Evolutionary conservation across 2,113 vertebrate genomes (phyloP).

Genomic region (Mus musculus): DNA sequence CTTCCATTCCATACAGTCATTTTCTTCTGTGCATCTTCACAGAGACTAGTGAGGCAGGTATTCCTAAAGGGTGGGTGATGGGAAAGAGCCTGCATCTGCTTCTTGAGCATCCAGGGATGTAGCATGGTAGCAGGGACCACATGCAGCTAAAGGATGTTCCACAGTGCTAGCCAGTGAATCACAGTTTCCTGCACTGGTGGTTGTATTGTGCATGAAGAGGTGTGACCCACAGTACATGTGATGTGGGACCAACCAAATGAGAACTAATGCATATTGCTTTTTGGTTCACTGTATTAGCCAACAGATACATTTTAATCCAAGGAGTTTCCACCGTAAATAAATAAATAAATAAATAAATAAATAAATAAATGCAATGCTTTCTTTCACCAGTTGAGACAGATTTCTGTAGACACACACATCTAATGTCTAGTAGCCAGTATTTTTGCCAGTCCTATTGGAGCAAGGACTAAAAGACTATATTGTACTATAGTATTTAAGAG

Average conservation of each 20-base stretch:
- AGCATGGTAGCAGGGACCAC: neutral
- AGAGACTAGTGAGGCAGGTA: neutral
- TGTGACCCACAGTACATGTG: neutral
- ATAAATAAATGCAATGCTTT: neutral
- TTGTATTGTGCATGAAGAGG: neutral
- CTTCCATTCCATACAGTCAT: neutral
- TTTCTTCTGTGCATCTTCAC: neutral
- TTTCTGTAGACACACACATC: neutral
- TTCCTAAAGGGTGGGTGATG: neutral
- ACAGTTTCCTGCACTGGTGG: neutral
- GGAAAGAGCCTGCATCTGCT: neutral
- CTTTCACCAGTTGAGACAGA: neutral
- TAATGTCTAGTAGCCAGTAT: neutral
- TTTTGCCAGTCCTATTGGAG: neutral
- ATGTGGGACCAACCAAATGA: neutral
- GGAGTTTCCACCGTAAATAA: neutral
- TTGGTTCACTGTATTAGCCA: neutral
- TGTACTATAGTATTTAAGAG: neutral
- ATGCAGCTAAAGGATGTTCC: neutral
- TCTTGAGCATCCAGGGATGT: slow-evolving; percentile 4
- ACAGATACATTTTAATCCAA: slow-evolving; percentile 21
- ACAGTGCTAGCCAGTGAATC: neutral
- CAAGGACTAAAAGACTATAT: neutral
- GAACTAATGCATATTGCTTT: neutral
- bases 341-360: slow-evolving; percentile 7